Evolutionary conservation across 2,113 vertebrate species (phyloP).

Genomic region (Podarcis muralis): DNA sequence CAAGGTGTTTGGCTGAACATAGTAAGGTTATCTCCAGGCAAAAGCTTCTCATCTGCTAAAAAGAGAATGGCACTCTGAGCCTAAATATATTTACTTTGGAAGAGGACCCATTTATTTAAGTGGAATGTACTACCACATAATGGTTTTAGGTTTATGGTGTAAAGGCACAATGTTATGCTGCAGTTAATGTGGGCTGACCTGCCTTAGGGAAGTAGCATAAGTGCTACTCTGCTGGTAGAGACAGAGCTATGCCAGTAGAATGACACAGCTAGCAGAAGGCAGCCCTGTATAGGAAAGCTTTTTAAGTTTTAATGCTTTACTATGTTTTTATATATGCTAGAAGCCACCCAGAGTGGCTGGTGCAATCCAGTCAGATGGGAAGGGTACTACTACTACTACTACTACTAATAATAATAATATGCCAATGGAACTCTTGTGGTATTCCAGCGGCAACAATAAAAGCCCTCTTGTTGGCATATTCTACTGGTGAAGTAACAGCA

Average conservation of each 20-base stretch:
- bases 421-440: no score
- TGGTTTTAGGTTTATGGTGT: neutral
- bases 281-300: no score
- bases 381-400: no score
- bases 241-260: neutral
- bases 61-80: neutral
- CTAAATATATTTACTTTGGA: neutral
- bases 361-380: no score
- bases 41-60: neutral
- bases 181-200: neutral
- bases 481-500: no score
- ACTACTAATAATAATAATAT: no score
- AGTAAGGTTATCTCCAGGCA: neutral
- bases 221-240: neutral
- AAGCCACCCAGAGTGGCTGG: no score
- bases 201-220: neutral
- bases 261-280: no score
- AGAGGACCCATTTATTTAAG: neutral
- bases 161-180: neutral
- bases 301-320: no score
- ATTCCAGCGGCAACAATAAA: no score
- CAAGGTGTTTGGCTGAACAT: neutral
- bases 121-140: neutral
- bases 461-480: no score
- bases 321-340: no score